Evolutionary conservation across 2,888 invertebrate species (phyloP), one percentile per base, ranked within the genome.

Genomic region (Tinea semifulvella): DNA sequence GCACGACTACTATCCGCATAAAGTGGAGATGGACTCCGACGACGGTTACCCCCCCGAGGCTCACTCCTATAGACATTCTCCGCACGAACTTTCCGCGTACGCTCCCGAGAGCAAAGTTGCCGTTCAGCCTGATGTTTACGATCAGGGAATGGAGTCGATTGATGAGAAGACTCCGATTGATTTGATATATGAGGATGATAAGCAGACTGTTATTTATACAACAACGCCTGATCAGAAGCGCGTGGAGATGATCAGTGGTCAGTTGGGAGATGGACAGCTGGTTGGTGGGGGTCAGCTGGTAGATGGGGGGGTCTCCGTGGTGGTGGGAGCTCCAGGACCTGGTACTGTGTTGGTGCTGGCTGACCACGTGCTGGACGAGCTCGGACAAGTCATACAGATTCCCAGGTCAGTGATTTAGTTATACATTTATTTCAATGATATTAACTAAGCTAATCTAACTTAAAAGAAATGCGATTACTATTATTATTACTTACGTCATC

Each of bases 121-220:
- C 22, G 85, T 79, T 31, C 73, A 83, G 47, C 84, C 83, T 7
- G 77, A 80, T 48, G 76, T 81, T 22, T 66, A 77, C 59, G 72
- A 82, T 51, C 74, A 76, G 54, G 74, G 76, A 51, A 71, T 83
- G 81, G 71, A 77, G 52, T 71, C 74, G 11, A 73, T 82, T 20
- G 88, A 88, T 57, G 86, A 88, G 65, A 88, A 88, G 61, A 89
- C 82, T 43, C 89, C 91, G 54, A 91, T 91, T 64, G 91, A 92
- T 68, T 77, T 92, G 57, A 92, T 92, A 58, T 92, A 91, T 69
- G 91, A 91, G 61, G 91, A 91, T 58, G 91, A 91, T 39, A 91
- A 90, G 62, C 91, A 92, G 65, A 91, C 91, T 2, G 91, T 92
- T 48, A 91, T 91, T 65, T 92, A 92, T 58, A 91, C 91, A 43